A percentile compares a stretch with the other conserved stretches of the same genome.
phyloP scores from a whole-genome alignment of 2,797 vertebrate genomes.

The Chrosomus eos region DNA sequence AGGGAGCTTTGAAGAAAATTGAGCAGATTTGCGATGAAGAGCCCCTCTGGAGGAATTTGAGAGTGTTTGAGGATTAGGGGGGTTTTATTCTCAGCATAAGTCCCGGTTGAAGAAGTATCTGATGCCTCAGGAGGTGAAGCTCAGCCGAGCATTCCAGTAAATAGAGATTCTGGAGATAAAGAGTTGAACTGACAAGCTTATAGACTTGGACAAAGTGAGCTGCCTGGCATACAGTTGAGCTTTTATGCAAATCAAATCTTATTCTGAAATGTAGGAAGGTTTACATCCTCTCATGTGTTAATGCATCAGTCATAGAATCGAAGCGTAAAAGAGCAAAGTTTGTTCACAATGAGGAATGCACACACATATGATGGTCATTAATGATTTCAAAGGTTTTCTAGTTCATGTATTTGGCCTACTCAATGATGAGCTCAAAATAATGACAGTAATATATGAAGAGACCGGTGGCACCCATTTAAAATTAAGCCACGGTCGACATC shows the following conservation, averaged over 20 bases:
- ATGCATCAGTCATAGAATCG: neutral
- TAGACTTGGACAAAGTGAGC: constrained; percentile 6
- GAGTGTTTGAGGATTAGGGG: constrained; percentile 76
- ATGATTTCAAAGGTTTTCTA: neutral
- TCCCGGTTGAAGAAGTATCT: constrained; percentile 57
- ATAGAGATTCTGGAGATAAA: constrained; percentile 60
- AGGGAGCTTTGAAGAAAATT: constrained; percentile 71
- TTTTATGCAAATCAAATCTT: constrained; percentile 31
- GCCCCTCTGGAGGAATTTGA: constrained; percentile 62
- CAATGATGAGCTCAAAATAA: neutral
- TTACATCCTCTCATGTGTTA: neutral
- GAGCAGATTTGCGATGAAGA: constrained; percentile 66
- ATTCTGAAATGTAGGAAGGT: neutral
- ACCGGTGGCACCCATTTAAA: neutral
- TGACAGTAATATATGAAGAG: no score
- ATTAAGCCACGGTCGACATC: constrained; percentile 24
- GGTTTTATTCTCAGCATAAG: constrained; percentile 65
- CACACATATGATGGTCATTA: neutral
- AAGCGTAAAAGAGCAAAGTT: neutral
- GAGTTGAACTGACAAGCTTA: constrained; percentile 38
- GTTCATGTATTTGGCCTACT: neutral
- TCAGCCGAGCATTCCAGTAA: constrained; percentile 56
- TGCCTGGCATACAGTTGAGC: constrained; percentile 16
- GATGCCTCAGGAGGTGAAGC: constrained; percentile 58
- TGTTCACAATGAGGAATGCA: neutral